A percentile compares a stretch with the other conserved stretches of the same genome.
phyloP scores from a whole-genome alignment of 2,888 invertebrate genomes.

The Lithophane semibrunnea region DNA sequence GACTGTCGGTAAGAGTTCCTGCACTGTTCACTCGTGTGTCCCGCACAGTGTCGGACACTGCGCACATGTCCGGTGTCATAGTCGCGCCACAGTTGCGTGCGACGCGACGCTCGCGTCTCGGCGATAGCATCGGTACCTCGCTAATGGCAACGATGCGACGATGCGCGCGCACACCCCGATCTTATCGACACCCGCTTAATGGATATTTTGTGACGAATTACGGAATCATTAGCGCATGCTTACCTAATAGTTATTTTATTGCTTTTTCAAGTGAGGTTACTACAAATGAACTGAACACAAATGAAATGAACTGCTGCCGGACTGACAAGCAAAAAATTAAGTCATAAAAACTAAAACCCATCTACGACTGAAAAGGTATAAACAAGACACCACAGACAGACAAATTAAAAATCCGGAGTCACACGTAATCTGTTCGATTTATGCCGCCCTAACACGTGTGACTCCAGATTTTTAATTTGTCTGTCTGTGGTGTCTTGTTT shows the following conservation, averaged over 20 bases:
- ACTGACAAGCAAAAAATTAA: not conserved
- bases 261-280: not conserved
- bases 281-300: not conserved
- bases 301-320: not conserved
- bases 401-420: too few relatives aligned
- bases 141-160: slow-evolving; percentile 39
- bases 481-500: too few relatives aligned
- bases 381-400: too few relatives aligned
- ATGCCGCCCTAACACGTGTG: too few relatives aligned
- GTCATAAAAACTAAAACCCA: too few relatives aligned
- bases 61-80: slow-evolving; percentile 14
- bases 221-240: slow-evolving; percentile 41
- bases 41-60: not conserved
- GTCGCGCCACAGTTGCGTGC: slow-evolving; percentile 30
- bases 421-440: too few relatives aligned
- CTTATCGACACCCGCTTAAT: slow-evolving; percentile 39
- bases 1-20: slow-evolving; percentile 59
- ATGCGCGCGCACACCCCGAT: slow-evolving; percentile 39
- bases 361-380: too few relatives aligned
- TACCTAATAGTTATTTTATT: not conserved
- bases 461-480: too few relatives aligned
- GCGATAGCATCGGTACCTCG: slow-evolving; percentile 42
- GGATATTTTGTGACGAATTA: slow-evolving; percentile 54
- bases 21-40: not conserved
- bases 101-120: slow-evolving; percentile 16